A percentile compares a stretch with the other conserved stretches of the same genome.
Evolutionary conservation across 1,140 invertebrate genomes (phyloP).

Genomic region (Pectinophora gossypiella): DNA sequence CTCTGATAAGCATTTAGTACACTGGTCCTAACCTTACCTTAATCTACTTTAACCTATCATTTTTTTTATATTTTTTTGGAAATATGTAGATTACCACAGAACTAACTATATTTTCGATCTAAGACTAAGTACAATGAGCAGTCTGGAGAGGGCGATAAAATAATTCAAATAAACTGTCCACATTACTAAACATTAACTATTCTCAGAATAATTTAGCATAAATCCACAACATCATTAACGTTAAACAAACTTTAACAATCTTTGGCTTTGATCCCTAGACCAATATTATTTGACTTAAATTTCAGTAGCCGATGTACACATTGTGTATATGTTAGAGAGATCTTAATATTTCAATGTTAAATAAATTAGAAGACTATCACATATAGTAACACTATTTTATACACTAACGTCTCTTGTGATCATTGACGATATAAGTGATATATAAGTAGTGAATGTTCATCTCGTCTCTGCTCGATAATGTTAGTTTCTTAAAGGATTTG

Average conservation of each 20-base stretch:
- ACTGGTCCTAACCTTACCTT: constrained; percentile 68
- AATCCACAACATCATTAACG: constrained; percentile 75
- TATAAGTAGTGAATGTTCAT: constrained; percentile 47
- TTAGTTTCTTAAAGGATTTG: constrained; percentile 76
- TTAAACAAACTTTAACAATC: constrained; percentile 80
- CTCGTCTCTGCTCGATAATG: constrained; percentile 61
- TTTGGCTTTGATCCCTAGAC: constrained; percentile 80
- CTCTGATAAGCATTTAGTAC: constrained; percentile 49
- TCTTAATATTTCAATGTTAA: constrained; percentile 54
- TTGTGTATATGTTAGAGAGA: constrained; percentile 52
- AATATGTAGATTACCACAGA: constrained; percentile 61
- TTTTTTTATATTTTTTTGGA: constrained; percentile 60
- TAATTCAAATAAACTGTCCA: constrained; percentile 52
- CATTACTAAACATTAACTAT: constrained; percentile 65
- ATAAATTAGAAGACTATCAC: constrained; percentile 72
- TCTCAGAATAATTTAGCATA: constrained; percentile 72
- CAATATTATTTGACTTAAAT: constrained; percentile 69
- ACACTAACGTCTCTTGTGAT: constrained; percentile 70
- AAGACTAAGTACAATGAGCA: constrained; percentile 67
- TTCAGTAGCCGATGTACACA: constrained; percentile 55
- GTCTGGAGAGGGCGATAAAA: constrained; percentile 70
- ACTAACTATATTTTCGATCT: constrained; percentile 58
- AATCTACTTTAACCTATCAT: constrained; percentile 52
- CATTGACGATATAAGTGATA: constrained; percentile 56
- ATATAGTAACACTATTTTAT: constrained; percentile 70